These are phyloP conservation scores for Agrochola lychnidis DNA, from an alignment of 2,888 invertebrate genomes.

Conservation along the genomic window DNA sequence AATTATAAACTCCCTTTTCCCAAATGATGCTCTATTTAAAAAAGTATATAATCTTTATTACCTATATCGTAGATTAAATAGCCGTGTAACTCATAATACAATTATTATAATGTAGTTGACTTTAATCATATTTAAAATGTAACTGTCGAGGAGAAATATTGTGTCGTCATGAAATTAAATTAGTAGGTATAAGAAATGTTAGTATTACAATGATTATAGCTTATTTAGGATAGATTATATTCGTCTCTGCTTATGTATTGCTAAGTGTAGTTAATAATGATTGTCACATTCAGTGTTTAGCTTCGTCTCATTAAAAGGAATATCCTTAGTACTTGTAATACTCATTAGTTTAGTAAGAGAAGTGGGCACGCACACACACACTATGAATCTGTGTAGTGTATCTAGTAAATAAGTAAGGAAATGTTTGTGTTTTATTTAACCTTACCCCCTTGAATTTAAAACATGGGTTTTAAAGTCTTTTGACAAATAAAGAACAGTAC, in stretches of 20 bases:
- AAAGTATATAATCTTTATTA: conserved; percentile 65
- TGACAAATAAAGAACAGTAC: neutral
- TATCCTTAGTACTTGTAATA: conserved; percentile 86
- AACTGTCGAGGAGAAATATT: conserved; percentile 67
- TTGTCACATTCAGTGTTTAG: conserved; percentile 86
- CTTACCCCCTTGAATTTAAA: neutral
- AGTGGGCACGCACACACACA: conserved; percentile 82
- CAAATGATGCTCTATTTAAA: conserved; percentile 66
- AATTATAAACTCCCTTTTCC: conserved; percentile 50
- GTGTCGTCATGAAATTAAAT: conserved; percentile 81
- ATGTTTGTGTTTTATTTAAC: conserved; percentile 61
- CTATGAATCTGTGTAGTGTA: conserved; percentile 73
- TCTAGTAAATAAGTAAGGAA: conserved; percentile 65
- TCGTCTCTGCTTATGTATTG: conserved; percentile 71
- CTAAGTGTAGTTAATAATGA: conserved; percentile 64
- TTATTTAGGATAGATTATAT: conserved; percentile 60
- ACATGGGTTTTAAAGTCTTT: neutral
- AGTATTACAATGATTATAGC: conserved; percentile 49
- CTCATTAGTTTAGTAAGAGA: conserved; percentile 82
- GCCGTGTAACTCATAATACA: conserved; percentile 47
- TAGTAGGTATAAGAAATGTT: conserved; percentile 48
- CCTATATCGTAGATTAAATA: conserved; percentile 60
- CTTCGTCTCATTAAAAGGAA: conserved; percentile 71
- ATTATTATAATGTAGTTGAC: conserved; percentile 68
- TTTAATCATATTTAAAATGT: conserved; percentile 69